phyloP scores from a whole-genome alignment of 1,140 invertebrate genomes.

The Euura lappo region DNA sequence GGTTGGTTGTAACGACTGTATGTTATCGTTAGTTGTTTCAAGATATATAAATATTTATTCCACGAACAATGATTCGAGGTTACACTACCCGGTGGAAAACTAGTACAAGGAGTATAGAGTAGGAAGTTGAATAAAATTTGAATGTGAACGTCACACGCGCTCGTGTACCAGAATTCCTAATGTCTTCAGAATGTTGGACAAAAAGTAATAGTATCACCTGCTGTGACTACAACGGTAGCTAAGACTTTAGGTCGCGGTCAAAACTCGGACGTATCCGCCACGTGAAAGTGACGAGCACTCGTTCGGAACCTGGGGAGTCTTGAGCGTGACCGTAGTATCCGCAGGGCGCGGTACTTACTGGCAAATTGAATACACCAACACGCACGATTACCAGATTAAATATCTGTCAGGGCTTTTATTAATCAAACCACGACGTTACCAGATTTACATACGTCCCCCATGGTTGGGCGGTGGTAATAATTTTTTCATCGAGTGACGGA shows the following conservation, averaged over 20 bases:
- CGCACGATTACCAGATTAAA: constrained; percentile 5
- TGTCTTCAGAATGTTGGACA: neutral
- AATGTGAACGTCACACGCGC: neutral
- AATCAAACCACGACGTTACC: neutral
- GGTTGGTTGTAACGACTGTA: neutral
- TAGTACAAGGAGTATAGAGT: neutral
- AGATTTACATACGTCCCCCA: neutral
- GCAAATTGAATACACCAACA: constrained; percentile 2
- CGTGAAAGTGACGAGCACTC: neutral
- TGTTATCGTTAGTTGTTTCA: neutral
- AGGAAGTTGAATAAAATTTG: constrained; percentile 2
- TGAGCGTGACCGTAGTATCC: neutral
- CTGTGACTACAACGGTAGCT: neutral
- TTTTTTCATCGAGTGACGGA: neutral
- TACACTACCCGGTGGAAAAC: neutral
- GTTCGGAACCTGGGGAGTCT: neutral
- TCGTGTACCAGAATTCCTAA: neutral
- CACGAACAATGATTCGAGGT: neutral
- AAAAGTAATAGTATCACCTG: neutral
- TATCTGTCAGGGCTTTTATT: neutral
- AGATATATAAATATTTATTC: neutral
- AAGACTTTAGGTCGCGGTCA: neutral
- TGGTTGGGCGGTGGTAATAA: too few species aligned
- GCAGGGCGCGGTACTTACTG: neutral
- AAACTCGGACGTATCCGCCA: neutral